Evolutionary conservation across 2,888 invertebrate genomes (phyloP).

Genomic region (Callyntrura sp.): DNA sequence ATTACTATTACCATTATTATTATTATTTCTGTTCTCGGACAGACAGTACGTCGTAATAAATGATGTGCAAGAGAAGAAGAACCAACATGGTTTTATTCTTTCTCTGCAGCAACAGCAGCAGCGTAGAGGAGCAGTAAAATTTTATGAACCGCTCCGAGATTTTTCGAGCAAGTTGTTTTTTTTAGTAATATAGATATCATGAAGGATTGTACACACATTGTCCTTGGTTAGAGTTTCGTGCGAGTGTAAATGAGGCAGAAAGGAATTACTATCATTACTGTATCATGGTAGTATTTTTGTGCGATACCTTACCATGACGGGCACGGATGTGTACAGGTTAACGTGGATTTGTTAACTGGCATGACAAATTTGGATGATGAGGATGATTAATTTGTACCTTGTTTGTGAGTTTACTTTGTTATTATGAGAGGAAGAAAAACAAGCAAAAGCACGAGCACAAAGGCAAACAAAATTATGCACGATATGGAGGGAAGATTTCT

Average conservation of each 20-base stretch:
- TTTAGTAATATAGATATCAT: conserved; percentile 57
- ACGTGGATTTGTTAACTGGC: background rate
- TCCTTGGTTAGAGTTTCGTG: too few species aligned
- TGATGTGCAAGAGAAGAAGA: conserved; percentile 18
- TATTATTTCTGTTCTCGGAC: conserved; percentile 16
- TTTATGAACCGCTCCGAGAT: conserved; percentile 46
- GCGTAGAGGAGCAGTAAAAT: conserved; percentile 43
- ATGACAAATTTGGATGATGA: conserved; percentile 30
- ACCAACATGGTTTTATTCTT: conserved; percentile 23
- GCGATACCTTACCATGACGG: background rate
- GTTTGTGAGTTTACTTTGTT: conserved; percentile 1
- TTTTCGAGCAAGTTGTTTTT: conserved; percentile 26
- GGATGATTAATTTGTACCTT: conserved; percentile 6
- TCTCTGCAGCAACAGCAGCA: conserved; percentile 6
- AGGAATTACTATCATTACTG: background rate
- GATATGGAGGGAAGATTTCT: background rate
- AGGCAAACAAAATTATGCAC: conserved; percentile 13
- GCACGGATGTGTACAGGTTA: background rate
- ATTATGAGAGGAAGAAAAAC: conserved; percentile 24
- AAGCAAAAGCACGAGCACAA: conserved; percentile 72
- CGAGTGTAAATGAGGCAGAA: too few species aligned
- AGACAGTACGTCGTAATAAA: conserved; percentile 44
- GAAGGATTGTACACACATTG: conserved; percentile 42
- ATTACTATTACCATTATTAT: conserved; percentile 22
- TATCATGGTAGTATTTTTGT: background rate